phyloP scores from a whole-genome alignment of 2,797 vertebrate genomes.

The Sebastes steindachneri region DNA sequence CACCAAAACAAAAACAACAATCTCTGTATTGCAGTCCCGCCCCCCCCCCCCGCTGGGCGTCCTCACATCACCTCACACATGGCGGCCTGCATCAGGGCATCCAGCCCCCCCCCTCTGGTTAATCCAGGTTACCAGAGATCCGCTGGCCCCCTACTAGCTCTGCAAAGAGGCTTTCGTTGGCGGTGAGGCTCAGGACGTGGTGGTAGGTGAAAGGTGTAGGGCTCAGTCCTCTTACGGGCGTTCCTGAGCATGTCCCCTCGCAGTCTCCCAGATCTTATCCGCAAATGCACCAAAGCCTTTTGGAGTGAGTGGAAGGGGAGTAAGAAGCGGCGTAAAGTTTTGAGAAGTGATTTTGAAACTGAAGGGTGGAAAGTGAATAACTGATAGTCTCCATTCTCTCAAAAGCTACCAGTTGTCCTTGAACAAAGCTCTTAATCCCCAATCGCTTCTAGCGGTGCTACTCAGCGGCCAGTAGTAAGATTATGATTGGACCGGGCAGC shows the following conservation, averaged over 20 bases:
- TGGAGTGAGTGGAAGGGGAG: conserved; percentile 19
- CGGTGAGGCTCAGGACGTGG: conserved; percentile 44
- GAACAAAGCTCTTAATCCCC: conserved; percentile 60
- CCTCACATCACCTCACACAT: conserved; percentile 49
- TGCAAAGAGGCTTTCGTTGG: conserved; percentile 46
- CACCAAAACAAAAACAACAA: conserved; percentile 48
- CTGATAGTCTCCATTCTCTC: conserved; percentile 40
- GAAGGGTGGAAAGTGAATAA: conserved; percentile 46
- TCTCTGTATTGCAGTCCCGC: conserved; percentile 43
- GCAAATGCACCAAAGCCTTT: conserved; percentile 49
- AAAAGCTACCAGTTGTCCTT: conserved; percentile 51
- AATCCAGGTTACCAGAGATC: conserved; percentile 51
- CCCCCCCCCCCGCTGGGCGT: conserved; percentile 35
- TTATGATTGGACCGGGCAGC: conserved; percentile 49
- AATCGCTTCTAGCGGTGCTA: conserved; percentile 45
- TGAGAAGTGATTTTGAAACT: conserved; percentile 44
- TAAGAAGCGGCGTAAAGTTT: conserved; percentile 26
- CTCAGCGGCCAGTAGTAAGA: conserved; percentile 52
- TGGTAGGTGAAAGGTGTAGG: conserved; percentile 39
- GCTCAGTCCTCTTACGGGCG: conserved; percentile 12
- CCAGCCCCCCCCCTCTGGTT: conserved; percentile 32
- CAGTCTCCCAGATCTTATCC: conserved; percentile 31
- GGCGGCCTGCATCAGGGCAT: conserved; percentile 32
- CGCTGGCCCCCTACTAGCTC: conserved; percentile 48
- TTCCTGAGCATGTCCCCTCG: conserved; percentile 36